Conservation (phyloP, 2,797 vertebrate genomes). For the Microcaecilia unicolor region DNA sequence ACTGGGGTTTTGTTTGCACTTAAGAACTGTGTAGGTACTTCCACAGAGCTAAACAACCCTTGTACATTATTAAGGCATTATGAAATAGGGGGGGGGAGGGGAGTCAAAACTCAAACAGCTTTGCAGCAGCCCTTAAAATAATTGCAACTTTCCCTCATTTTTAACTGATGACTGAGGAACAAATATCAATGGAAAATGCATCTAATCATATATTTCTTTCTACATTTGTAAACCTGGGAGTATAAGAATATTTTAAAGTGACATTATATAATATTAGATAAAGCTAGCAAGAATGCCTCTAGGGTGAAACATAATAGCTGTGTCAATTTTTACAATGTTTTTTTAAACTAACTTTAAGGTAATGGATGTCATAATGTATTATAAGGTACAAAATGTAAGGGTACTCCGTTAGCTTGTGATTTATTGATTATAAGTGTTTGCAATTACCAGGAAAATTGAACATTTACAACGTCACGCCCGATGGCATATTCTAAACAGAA, state of each 20-base stretch:
- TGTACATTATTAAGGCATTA: too few species aligned
- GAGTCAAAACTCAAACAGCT: not conserved
- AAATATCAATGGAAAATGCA: not conserved
- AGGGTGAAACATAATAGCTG: not conserved
- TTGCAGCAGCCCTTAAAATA: not conserved
- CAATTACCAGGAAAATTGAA: not conserved
- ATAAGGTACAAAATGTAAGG: not conserved
- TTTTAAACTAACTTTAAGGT: not conserved
- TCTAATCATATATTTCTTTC: not conserved
- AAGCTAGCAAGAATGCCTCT: not conserved
- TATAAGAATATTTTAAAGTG: not conserved
- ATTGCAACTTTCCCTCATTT: not conserved
- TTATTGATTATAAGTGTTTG: not conserved
- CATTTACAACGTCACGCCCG: not conserved
- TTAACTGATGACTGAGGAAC: not conserved
- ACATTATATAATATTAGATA: rapidly evolving
- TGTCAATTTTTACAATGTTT: not conserved
- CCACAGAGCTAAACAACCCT: too few species aligned
- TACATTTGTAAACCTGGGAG: constrained; percentile 1
- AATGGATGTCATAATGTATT: not conserved
- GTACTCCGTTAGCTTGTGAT: not conserved
- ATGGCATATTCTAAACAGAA: not conserved
- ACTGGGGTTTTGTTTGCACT: too few species aligned
- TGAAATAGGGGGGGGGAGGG: not conserved
- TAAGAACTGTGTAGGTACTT: too few species aligned